Evolutionary conservation across 1,140 invertebrate genomes (phyloP), one percentile per base, ranked within the genome.

Genomic region (Formica selysi): DNA sequence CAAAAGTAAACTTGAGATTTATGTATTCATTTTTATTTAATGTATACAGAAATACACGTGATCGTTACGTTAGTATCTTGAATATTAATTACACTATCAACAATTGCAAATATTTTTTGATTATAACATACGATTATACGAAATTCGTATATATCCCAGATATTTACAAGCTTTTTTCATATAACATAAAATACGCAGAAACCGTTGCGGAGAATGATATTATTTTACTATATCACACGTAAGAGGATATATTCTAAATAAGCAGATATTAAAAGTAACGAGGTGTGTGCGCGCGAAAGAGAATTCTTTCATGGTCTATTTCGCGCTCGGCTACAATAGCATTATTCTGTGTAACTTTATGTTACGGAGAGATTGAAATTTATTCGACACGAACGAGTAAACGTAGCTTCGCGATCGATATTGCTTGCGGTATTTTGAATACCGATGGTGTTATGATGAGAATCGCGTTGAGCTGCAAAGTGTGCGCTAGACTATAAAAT

Each of bases 351-450:
- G 32, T 59, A 67, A 36, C 65, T 79, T 86, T 51, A 44, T 67
- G 22, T 48, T 54, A 70, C 54, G 64, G 22, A 51, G n/a, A 86
- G 54, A 79, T 65, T 79, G 62, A 85, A 57, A 85, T 79, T 74
- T 74, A 83, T 62, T 62, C 59, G 74, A 76, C 62, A 59, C 26
- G 76, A 62, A 48, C 64, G 76, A 51, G 62, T 67, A 85, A 83
- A 73, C 19, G 54, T 71, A 22, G 67, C 51, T 57, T 67, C 76
- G 19, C 19, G 57, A 74, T 83, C 79, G 68, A 83, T 83, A 74
- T 61, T 48, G 68, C 68, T 74, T 32, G 68, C 68, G 79, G 68
- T 73, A 74, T 83, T 83, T 83, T 62, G 79, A 83, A 83, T 74
- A 74, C 79, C 79, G 54, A 81, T 54, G 68, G 19, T 44, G 68